Evolutionary conservation across 2,797 vertebrate genomes (phyloP).

Genomic region (Pangasius larnaudii): DNA sequence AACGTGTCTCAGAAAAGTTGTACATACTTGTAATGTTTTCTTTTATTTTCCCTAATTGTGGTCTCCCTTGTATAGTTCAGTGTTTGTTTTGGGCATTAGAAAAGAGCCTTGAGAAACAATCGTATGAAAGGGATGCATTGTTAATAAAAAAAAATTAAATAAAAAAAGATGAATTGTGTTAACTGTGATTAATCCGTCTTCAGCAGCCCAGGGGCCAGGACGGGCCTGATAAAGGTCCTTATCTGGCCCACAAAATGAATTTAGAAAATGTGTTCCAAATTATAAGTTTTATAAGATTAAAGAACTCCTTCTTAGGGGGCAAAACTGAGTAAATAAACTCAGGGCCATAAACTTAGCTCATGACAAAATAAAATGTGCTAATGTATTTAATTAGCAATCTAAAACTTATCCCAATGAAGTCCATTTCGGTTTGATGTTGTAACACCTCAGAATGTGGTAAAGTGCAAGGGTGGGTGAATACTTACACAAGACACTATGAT

Average conservation of each 20-base stretch:
- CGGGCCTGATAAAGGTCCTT: background rate
- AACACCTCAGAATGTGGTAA: no score
- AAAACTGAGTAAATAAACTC: background rate
- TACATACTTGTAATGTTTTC: slow-evolving; percentile 82
- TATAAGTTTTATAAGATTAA: background rate
- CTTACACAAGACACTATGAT: background rate
- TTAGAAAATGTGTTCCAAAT: background rate
- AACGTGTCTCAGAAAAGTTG: slow-evolving; percentile 87
- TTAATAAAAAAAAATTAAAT: slow-evolving; percentile 86
- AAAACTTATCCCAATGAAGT: background rate
- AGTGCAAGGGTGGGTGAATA: no score
- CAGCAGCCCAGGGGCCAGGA: background rate
- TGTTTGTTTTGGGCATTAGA: slow-evolving; percentile 90
- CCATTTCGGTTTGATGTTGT: background rate
- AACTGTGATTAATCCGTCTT: slow-evolving; percentile 3
- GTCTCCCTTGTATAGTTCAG: slow-evolving; percentile 92
- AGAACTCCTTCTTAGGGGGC: background rate
- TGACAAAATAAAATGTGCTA: background rate
- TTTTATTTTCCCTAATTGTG: slow-evolving; percentile 81
- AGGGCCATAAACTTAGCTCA: background rate
- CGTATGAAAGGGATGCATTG: slow-evolving; percentile 95
- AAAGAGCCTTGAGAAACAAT: slow-evolving; percentile 89
- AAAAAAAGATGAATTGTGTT: slow-evolving; percentile 56
- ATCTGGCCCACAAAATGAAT: background rate
- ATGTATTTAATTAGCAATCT: background rate